Evolutionary conservation across 2,113 vertebrate species (phyloP), one percentile per base, ranked within the genome.

Genomic region (Channa maculata): DNA sequence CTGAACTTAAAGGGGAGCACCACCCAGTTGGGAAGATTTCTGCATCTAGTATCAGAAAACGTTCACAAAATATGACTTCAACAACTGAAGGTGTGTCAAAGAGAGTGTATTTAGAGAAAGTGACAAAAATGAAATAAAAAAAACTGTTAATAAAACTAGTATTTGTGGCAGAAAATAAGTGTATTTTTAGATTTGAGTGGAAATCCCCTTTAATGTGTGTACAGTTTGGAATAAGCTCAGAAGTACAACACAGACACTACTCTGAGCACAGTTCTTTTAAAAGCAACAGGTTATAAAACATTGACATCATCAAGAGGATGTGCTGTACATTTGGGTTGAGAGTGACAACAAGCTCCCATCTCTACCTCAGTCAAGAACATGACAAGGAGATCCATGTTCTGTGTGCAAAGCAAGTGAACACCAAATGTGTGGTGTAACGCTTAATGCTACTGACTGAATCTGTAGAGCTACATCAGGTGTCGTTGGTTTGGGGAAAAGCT

Each of bases 291-390:
- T 91, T 90, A 90, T 83, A 91, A 91, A 92, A 93, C 88, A 90
- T 73, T 91, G 91, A 93, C 92, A 93, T 92, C 92, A 92, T 92
- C 72, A 72, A 84, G 77, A 88, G 78, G 77, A 86, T 86, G 82
- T 90, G 87, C 85, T 92, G 83, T 87, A 92, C 86, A 90, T 57
- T 24, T 3, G 75, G 83, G 73, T 38, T 36, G 78, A 80, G 74
- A 63, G 80, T 4, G 58, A 73, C 74, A 15, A 55, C 53, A 44
- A 63, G 57, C 74, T 66, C 84, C 70, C 70, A 3, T 63, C 86
- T 80, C 84, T 65, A 80, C 84, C 68, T 76, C 80, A 80, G 82
- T 70, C 75, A 4, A 1, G 63, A 80, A 69, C 81, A 36, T 50
- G 76, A 80, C 62, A 6, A 44, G 45, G n/a, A n/a, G 69, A 15